Percentiles rank a stretch among this genome's conserved stretches.
Conservation (phyloP, 2,797 vertebrate genomes). For the Eidolon dupreanum region DNA sequence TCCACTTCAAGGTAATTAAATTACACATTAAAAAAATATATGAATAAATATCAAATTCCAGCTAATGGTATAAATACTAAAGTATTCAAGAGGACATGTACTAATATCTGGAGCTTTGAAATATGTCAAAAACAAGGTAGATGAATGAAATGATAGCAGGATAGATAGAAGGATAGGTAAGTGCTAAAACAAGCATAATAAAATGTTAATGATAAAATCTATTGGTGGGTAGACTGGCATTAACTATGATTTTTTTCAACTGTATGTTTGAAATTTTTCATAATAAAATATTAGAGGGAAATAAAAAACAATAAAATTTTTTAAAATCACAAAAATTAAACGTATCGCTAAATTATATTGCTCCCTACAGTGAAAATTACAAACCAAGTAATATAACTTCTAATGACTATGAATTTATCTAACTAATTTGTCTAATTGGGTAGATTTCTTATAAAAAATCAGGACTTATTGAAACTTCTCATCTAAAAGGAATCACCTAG, state of each 20-base stretch:
- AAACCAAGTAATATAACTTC: neutral
- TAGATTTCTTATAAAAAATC: neutral
- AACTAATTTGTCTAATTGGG: neutral
- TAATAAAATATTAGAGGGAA: neutral
- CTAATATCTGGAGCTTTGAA: neutral
- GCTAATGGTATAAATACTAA: neutral
- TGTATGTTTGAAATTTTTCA: neutral
- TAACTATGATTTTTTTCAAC: neutral
- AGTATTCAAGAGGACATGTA: neutral
- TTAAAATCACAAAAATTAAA: neutral
- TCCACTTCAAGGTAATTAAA: neutral
- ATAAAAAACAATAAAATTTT: neutral
- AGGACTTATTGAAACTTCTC: neutral
- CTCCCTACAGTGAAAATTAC: neutral
- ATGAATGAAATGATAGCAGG: neutral
- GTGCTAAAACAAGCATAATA: neutral
- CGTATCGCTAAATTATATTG: neutral
- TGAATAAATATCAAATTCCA: neutral
- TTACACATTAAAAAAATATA: neutral
- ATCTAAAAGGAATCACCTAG: neutral
- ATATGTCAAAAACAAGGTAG: neutral
- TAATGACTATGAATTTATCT: neutral
- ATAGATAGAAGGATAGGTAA: neutral
- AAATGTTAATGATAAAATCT: neutral
- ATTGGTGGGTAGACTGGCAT: neutral